Evolutionary conservation across 92 coral and sea anemone genomes (phyloP).

Genomic region (Epizoanthus scotinus): DNA sequence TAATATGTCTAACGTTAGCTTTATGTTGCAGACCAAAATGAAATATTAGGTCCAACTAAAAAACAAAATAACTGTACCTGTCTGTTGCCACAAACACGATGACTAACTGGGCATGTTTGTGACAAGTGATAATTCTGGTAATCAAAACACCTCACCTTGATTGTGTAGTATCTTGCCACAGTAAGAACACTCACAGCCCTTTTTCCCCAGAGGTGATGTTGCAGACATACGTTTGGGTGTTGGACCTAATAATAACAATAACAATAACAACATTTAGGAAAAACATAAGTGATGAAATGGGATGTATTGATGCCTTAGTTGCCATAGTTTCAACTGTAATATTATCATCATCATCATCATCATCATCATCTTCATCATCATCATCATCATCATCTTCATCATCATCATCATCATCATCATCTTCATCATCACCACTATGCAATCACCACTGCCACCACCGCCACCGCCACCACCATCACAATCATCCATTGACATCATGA

Average conservation of each 20-base stretch:
- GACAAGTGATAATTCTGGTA: too few relatives aligned
- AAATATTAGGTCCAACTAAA: too few relatives aligned
- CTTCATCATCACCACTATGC: not conserved
- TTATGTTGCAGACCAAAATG: too few relatives aligned
- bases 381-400: not conserved
- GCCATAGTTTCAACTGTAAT: not conserved
- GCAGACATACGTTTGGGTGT: conserved; percentile 90
- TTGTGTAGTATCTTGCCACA: conserved; percentile 98
- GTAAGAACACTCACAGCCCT: conserved; percentile 96
- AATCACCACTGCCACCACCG: not conserved
- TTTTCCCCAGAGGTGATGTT: conserved; percentile 96
- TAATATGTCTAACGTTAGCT: too few relatives aligned
- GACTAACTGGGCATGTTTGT: too few relatives aligned
- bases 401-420: not conserved
- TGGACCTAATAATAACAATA: conserved; percentile 60
- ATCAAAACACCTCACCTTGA: conserved; percentile 67
- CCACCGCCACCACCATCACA: not conserved
- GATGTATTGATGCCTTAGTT: too few relatives aligned
- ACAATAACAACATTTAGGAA: not conserved
- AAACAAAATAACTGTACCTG: too few relatives aligned
- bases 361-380: not conserved
- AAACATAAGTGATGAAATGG: not conserved
- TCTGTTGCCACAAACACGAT: too few relatives aligned
- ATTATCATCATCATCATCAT: not conserved
- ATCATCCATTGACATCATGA: not conserved